Base-by-base conservation (phyloP, 2,797 vertebrate genomes). In the Setipinna tenuifilis region DNA sequence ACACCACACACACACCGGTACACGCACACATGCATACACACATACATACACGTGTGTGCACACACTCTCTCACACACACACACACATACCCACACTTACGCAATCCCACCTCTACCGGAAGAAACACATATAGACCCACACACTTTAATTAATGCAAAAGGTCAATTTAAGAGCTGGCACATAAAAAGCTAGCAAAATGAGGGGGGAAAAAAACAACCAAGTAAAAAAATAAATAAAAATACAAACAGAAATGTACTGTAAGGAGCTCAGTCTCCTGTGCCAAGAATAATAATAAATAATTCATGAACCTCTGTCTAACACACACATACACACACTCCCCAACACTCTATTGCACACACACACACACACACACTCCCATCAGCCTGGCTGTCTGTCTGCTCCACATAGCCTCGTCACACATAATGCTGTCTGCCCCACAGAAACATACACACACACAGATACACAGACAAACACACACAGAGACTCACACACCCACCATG, bases 271-370 rank as follows among this genome's bases (percentile, higher is more conserved):
- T 50, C 86, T 82, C 85, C 78, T 48, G 85, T 65, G 83, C 90
- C 91, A 92, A 91, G 87, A 92, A 93, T 90, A 92, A 92, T 89
- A 88, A 92, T 93, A 86, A 87, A 92, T 93, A 90, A 93, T 93
- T 91, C 90, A 93, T 93, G 87, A 89, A 87, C 75, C 81, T 71
- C 83, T 68, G 90, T 91, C 90, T 90, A 86, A 90, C 87, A 75
- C 68, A 31, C 65, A 71, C 25, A 71, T 28, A 71, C 65, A 71
- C 65, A 71, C 62, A 68, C 62, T n/a, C 59, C 21, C 59, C 21
- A 19, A 23, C 59, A n/a, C 59, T 23, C 61, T 10, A n/a, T 19
- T 21, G 6, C 58, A 19, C 58, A 19, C 58, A 21, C 58, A 90
- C 87, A 75, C 68, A 31, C 65, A 71, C 25, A 71, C 65, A 71